Conservation (phyloP, 1,140 invertebrate genomes). For the Goniozus legneri region DNA sequence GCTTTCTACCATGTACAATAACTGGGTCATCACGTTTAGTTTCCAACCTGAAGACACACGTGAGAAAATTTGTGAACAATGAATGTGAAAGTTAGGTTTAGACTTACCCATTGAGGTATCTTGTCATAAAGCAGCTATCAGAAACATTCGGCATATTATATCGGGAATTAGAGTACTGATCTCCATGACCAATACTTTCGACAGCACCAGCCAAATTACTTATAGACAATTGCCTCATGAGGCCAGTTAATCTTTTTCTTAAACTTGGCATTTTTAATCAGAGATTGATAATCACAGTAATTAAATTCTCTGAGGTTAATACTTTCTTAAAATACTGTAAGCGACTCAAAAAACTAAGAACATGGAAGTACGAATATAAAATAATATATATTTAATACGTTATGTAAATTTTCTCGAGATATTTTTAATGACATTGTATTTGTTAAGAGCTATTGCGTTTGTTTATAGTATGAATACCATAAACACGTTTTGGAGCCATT, state of each 20-base stretch:
- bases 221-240: slow-evolving; percentile 70
- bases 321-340: too few relatives aligned
- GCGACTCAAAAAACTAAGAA: too few relatives aligned
- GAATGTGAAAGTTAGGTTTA: slow-evolving; percentile 3
- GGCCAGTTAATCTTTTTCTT: slow-evolving; percentile 69
- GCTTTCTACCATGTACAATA: slow-evolving; percentile 64
- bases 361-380: too few relatives aligned
- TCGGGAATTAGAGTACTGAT: slow-evolving; percentile 34
- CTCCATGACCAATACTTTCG: slow-evolving; percentile 50
- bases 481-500: too few relatives aligned
- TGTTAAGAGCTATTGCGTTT: too few relatives aligned
- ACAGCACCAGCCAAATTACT: slow-evolving; percentile 59
- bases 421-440: too few relatives aligned
- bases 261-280: slow-evolving; percentile 64
- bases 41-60: slow-evolving; percentile 34
- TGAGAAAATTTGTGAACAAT: too few relatives aligned
- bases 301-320: too few relatives aligned
- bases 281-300: too few relatives aligned
- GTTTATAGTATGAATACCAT: too few relatives aligned
- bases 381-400: too few relatives aligned
- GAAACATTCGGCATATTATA: slow-evolving; percentile 50
- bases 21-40: slow-evolving; percentile 56
- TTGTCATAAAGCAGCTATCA: slow-evolving; percentile 68
- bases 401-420: too few relatives aligned
- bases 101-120: slow-evolving; percentile 70